Conservation (phyloP, 1,140 invertebrate genomes). For the Sinella curviseta region DNA sequence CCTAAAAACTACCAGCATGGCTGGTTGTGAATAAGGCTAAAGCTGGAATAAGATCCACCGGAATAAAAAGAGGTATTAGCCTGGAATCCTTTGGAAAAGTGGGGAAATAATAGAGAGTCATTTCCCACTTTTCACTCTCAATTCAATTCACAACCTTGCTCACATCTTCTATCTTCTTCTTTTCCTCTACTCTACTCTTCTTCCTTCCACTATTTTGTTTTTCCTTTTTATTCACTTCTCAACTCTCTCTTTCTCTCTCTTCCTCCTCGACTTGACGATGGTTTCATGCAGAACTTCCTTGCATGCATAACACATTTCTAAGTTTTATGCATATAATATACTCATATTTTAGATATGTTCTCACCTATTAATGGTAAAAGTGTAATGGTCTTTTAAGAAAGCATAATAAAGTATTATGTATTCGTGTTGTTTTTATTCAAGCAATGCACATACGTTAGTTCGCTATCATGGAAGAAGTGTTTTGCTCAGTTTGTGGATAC, state of each 20-base stretch:
- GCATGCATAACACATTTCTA: background rate
- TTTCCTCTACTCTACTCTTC: background rate
- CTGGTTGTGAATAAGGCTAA: background rate
- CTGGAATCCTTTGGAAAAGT: constrained; percentile 20
- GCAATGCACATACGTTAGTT: too few relatives aligned
- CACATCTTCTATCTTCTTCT: background rate
- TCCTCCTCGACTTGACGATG: too few relatives aligned
- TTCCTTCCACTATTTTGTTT: background rate
- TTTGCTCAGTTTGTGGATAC: constrained; percentile 5
- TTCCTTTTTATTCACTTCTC: background rate
- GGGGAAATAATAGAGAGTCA: constrained; percentile 22
- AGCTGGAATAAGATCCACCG: background rate
- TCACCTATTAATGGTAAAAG: too few relatives aligned
- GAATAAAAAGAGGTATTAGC: constrained; percentile 24
- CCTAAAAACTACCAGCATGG: background rate
- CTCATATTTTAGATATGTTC: background rate
- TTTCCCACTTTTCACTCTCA: constrained; percentile 16
- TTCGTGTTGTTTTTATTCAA: too few relatives aligned
- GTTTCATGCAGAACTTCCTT: too few relatives aligned
- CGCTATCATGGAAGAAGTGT: too few relatives aligned
- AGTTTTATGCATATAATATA: background rate
- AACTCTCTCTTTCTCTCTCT: too few relatives aligned
- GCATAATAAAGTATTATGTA: too few relatives aligned
- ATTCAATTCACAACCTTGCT: constrained; percentile 15
- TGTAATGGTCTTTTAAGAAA: too few relatives aligned